A percentile compares a stretch with the other conserved stretches of the same genome.
Conservation (phyloP, 2,888 invertebrate genomes). For the Atrina japonica region DNA sequence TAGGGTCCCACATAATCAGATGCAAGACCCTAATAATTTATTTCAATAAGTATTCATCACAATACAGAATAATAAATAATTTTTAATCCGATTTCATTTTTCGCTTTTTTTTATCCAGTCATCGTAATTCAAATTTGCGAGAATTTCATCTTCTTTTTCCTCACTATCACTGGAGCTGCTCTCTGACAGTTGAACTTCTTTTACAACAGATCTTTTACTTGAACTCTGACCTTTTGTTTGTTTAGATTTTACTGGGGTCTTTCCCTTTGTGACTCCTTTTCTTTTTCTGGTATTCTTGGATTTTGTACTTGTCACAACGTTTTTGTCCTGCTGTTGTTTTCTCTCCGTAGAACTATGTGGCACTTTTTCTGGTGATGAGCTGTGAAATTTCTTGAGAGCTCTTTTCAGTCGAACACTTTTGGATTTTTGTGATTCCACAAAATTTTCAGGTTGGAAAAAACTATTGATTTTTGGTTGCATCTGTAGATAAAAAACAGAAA, state of each 20-base stretch:
- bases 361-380: not conserved
- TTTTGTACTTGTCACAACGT: constrained; percentile 1
- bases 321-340: constrained; percentile 1
- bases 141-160: constrained; percentile 40
- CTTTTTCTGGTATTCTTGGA: constrained; percentile 6
- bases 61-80: too few species aligned
- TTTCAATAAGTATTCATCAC: too few species aligned
- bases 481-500: constrained; percentile 41
- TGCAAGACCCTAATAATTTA: too few species aligned
- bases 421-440: constrained; percentile 46
- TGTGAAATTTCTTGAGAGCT: constrained; percentile 42
- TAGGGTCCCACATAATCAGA: too few species aligned
- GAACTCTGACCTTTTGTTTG: constrained; percentile 10
- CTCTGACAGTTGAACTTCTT: constrained; percentile 59
- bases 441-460: constrained; percentile 60
- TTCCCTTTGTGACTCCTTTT: constrained; percentile 23
- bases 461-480: constrained; percentile 55
- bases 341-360: not conserved
- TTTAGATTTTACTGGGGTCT: constrained; percentile 14
- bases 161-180: constrained; percentile 55
- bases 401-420: constrained; percentile 53
- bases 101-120: constrained; percentile 15
- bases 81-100: too few species aligned
- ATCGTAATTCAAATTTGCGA: constrained; percentile 39
- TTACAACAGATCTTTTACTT: not conserved